Evolutionary conservation across 2,113 vertebrate species (phyloP).

Genomic region (Etheostoma cragini): DNA sequence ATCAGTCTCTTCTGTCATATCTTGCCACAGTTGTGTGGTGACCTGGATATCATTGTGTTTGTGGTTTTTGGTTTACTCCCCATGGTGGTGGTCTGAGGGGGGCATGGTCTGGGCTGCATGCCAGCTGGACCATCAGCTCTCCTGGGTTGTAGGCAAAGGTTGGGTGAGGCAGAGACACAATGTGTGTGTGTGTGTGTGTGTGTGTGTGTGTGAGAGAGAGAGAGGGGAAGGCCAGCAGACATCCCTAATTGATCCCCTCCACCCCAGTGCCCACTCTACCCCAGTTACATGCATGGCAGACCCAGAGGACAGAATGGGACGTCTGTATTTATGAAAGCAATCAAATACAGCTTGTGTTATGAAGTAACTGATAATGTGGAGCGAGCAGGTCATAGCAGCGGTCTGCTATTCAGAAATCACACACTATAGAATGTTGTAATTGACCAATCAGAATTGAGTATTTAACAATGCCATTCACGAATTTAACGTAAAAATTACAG

Average conservation of each 20-base stretch:
- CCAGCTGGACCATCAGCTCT: constrained; percentile 63
- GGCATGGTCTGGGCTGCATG: constrained; percentile 37
- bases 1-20: constrained; percentile 12
- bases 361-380: background rate
- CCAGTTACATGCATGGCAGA: constrained; percentile 13
- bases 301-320: constrained; percentile 14
- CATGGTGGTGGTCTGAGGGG: constrained; percentile 32
- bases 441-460: too few relatives aligned
- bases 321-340: background rate
- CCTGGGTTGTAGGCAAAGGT: constrained; percentile 38
- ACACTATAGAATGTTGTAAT: too few relatives aligned
- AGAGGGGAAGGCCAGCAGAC: constrained; percentile 17
- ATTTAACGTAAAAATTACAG: too few relatives aligned
- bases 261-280: background rate
- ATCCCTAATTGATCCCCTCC: constrained; percentile 35
- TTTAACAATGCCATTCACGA: too few relatives aligned
- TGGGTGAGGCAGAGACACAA: constrained; percentile 20
- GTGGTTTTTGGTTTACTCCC: constrained; percentile 31
- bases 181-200: constrained; percentile 19
- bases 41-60: constrained; percentile 61
- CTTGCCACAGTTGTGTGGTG: constrained; percentile 41
- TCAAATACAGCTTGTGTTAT: constrained; percentile 3
- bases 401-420: too few relatives aligned
- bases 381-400: too few relatives aligned
- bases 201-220: background rate